Percentiles rank a stretch among this genome's conserved stretches.
Evolutionary conservation across 2,113 vertebrate genomes (phyloP).

Genomic region (Hippolais icterina): DNA sequence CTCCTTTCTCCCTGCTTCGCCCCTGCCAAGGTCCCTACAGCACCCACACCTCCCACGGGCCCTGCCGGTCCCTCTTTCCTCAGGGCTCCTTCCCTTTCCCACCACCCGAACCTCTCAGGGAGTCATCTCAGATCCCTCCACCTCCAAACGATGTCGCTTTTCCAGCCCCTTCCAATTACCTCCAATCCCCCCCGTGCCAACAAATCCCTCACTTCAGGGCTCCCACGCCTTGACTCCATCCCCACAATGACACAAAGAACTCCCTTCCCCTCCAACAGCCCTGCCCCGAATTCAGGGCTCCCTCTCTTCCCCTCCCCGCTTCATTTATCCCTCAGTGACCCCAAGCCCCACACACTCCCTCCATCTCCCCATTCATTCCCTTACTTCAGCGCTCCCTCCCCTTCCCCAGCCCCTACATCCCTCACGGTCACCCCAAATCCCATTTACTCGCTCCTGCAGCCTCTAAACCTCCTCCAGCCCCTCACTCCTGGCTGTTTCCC

Average conservation of each 20-base stretch:
- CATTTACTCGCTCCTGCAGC: background rate
- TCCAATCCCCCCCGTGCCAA: fast-evolving
- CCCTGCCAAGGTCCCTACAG: background rate
- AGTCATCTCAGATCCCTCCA: background rate
- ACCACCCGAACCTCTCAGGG: fast-evolving
- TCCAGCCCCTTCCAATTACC: background rate
- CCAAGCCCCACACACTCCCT: no score
- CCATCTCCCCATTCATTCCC: background rate
- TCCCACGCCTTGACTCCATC: background rate
- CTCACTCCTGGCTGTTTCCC: background rate
- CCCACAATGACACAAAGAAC: no score
- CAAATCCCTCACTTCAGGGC: background rate
- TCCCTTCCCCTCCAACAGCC: no score
- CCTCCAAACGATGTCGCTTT: fast-evolving
- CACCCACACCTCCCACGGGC: background rate
- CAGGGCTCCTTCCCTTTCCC: background rate
- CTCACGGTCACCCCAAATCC: background rate
- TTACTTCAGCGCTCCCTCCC: background rate
- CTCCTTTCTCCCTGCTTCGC: fast-evolving
- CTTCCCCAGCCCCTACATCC: background rate
- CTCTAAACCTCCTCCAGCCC: background rate
- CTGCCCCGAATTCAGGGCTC: background rate
- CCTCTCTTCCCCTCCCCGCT: no score
- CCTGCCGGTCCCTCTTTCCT: background rate
- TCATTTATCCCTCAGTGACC: background rate